These are phyloP conservation scores for Drosophila gaucha DNA, from an alignment of 2,888 invertebrate species.

Conservation along the genomic window DNA sequence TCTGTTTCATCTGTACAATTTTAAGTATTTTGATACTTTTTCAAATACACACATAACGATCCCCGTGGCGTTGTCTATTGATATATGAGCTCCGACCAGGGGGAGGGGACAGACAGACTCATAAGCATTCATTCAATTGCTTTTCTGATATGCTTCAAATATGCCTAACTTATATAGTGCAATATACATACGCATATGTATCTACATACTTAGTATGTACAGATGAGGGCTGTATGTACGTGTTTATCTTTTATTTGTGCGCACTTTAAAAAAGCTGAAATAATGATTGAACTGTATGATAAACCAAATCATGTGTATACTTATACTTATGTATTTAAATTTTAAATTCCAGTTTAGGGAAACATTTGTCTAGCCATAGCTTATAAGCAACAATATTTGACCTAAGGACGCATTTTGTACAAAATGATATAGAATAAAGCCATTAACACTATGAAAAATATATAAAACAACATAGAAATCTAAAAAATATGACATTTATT, in stretches of 20 bases:
- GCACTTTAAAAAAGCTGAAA: conserved; percentile 48
- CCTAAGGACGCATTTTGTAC: conserved; percentile 75
- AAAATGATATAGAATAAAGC: conserved; percentile 73
- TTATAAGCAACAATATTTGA: conserved; percentile 64
- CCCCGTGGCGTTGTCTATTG: conserved; percentile 49
- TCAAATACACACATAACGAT: conserved; percentile 86
- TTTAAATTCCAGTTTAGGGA: conserved; percentile 80
- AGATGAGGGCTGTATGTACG: conserved; percentile 15
- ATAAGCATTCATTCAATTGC: conserved; percentile 56
- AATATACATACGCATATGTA: conserved; percentile 47
- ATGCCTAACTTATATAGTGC: conserved; percentile 46
- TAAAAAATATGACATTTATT: conserved; percentile 27
- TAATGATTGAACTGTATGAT: conserved; percentile 46
- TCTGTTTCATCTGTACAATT: conserved; percentile 91
- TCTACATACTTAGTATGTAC: conserved; percentile 50
- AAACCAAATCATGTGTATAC: conserved; percentile 60
- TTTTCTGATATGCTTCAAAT: conserved; percentile 67
- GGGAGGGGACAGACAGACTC: conserved; percentile 23
- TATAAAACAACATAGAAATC: conserved; percentile 21
- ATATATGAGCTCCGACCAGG: conserved; percentile 38
- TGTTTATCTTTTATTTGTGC: conserved; percentile 36
- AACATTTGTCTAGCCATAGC: conserved; percentile 83
- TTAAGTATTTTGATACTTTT: conserved; percentile 90
- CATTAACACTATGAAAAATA: conserved; percentile 36
- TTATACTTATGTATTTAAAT: conserved; percentile 64